Evolutionary conservation across 2,113 vertebrate genomes (phyloP).

Genomic region (Gobius niger): DNA sequence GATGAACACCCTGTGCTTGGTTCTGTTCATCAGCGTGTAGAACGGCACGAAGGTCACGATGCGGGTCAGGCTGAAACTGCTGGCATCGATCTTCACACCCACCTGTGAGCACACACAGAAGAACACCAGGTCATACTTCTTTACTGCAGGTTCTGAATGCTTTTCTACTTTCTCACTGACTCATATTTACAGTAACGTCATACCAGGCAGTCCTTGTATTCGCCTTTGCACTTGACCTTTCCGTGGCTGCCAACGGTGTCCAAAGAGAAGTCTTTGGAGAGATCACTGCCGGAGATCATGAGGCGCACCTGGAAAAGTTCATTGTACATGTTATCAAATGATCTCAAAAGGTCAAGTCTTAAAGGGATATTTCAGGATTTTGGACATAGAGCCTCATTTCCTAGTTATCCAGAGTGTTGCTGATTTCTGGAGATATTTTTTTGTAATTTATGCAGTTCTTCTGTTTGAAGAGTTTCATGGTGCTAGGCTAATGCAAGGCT

Average conservation of each 20-base stretch:
- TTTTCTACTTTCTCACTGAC: no score
- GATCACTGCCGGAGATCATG: conserved; percentile 93
- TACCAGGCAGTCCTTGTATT: conserved; percentile 88
- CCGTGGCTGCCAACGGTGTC: conserved; percentile 97
- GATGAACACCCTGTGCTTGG: conserved; percentile 83
- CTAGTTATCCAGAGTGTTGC: no score
- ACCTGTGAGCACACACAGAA: conserved; percentile 76
- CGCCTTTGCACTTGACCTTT: conserved; percentile 91
- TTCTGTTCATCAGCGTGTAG: conserved; percentile 93
- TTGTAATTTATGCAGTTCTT: no score
- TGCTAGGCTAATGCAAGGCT: no score
- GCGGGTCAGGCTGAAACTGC: conserved; percentile 95
- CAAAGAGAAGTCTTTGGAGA: conserved; percentile 93
- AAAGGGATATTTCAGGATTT: no score
- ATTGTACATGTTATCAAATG: no score
- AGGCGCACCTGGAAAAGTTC: conserved; percentile 86
- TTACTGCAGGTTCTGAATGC: no score
- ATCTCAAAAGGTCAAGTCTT: no score
- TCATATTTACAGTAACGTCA: conserved; percentile 33
- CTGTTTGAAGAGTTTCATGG: no score
- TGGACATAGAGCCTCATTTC: no score
- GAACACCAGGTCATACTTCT: no score
- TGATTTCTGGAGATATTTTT: no score
- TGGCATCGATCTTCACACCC: conserved; percentile 91
- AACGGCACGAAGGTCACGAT: conserved; percentile 96